Conservation (phyloP, 2,113 vertebrate species). For the Morone saxatilis region DNA sequence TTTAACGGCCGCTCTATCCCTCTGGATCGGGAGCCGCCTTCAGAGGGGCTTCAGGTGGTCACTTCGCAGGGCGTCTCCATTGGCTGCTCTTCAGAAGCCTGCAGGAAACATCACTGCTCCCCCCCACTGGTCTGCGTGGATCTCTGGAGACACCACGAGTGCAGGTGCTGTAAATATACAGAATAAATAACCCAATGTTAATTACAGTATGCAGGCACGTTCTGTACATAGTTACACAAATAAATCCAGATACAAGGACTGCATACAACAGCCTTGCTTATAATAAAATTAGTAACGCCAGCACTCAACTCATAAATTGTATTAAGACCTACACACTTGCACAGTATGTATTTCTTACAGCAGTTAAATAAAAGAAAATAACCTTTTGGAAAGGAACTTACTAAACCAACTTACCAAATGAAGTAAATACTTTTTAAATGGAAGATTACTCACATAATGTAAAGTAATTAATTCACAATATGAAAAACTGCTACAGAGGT, state of each 20-base stretch:
- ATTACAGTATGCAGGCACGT: conserved; percentile 28
- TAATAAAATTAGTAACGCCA: conserved; percentile 32
- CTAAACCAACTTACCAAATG: too few species aligned
- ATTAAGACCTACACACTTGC: not conserved
- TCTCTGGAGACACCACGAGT: conserved; percentile 91
- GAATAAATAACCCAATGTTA: conserved; percentile 8
- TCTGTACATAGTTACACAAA: conserved; percentile 19
- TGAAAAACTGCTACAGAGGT: not conserved
- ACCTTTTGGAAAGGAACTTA: not conserved
- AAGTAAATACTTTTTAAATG: too few species aligned
- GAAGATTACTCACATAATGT: not conserved
- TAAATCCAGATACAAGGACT: not conserved
- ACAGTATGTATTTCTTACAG: not conserved
- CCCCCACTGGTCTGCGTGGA: conserved; percentile 89
- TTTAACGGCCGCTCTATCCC: conserved; percentile 87
- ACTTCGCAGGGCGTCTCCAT: conserved; percentile 84
- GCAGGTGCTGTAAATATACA: conserved; percentile 85
- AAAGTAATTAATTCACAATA: not conserved
- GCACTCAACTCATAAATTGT: not conserved
- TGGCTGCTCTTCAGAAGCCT: conserved; percentile 90
- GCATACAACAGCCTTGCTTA: conserved; percentile 4
- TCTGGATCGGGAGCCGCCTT: conserved; percentile 80
- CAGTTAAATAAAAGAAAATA: not conserved
- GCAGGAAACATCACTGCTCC: conserved; percentile 88
- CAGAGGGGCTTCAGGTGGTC: conserved; percentile 84